Conservation (phyloP, 2,888 invertebrate genomes). For the Pimpla rufipes region DNA sequence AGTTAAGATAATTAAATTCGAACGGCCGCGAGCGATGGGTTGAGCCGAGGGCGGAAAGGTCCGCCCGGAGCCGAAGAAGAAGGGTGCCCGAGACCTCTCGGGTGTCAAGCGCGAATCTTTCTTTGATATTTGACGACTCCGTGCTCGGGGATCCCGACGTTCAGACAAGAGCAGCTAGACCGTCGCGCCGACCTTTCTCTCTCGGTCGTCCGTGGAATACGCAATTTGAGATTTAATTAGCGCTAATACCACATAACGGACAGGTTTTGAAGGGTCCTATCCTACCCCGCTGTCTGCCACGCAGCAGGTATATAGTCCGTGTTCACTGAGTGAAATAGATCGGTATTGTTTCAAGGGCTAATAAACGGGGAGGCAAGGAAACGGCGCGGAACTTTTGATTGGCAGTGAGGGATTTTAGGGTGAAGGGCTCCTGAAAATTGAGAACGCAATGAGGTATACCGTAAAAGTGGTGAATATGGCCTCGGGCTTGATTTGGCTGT, state of each 20-base stretch:
- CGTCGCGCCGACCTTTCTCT: constrained; percentile 46
- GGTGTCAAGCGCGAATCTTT: constrained; percentile 77
- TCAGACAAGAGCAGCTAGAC: constrained; percentile 49
- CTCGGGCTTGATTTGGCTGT: background rate
- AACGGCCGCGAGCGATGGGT: constrained; percentile 63
- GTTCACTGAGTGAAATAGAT: constrained; percentile 48
- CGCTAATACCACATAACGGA: constrained; percentile 75
- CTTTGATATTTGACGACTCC: constrained; percentile 79
- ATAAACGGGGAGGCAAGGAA: constrained; percentile 26
- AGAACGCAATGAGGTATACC: constrained; percentile 8
- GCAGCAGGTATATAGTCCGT: constrained; percentile 32
- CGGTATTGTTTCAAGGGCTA: constrained; percentile 56
- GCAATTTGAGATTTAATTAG: constrained; percentile 82
- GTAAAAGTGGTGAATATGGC: background rate
- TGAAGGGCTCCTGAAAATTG: constrained; percentile 52
- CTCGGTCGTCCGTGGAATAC: constrained; percentile 62
- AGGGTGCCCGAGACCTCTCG: constrained; percentile 67
- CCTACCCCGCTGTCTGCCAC: background rate
- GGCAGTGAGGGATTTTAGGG: constrained; percentile 20
- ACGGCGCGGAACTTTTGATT: constrained; percentile 51
- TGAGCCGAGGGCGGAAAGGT: constrained; percentile 31
- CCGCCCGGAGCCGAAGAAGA: constrained; percentile 19
- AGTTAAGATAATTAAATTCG: constrained; percentile 75
- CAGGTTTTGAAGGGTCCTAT: constrained; percentile 69
- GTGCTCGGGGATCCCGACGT: constrained; percentile 40